Conservation (phyloP, 2,797 vertebrate genomes). For the Chromobotia macracanthus region DNA sequence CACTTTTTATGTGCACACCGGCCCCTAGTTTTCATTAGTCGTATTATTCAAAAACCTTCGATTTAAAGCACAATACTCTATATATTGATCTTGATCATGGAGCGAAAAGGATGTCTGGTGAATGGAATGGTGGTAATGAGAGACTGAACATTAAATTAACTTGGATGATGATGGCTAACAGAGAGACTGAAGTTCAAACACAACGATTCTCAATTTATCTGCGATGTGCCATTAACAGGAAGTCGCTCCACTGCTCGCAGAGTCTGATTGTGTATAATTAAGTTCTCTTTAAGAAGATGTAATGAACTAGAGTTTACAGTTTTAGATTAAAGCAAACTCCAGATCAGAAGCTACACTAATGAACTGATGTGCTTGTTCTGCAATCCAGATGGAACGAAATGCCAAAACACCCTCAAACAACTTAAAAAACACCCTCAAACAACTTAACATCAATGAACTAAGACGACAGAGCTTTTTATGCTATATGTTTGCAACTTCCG, state of each 20-base stretch:
- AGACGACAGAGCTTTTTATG: neutral
- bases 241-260: slow-evolving; percentile 68
- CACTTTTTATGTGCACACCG: no score
- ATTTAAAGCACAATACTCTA: neutral
- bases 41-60: neutral
- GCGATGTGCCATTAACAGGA: slow-evolving; percentile 59
- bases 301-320: slow-evolving; percentile 84
- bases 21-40: no score
- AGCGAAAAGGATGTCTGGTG: no score
- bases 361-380: slow-evolving; percentile 80
- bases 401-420: slow-evolving; percentile 52
- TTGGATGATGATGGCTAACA: neutral
- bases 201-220: slow-evolving; percentile 4
- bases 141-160: no score
- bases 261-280: slow-evolving; percentile 79
- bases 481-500: neutral
- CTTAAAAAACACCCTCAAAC: slow-evolving; percentile 34
- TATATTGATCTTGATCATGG: neutral
- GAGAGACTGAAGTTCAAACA: slow-evolving; percentile 30
- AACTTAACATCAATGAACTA: neutral
- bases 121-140: no score
- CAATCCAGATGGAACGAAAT: slow-evolving; percentile 79
- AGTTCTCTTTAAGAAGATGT: slow-evolving; percentile 76
- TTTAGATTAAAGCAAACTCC: slow-evolving; percentile 82
- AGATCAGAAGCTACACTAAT: slow-evolving; percentile 84